Base-by-base conservation (phyloP, 1,140 invertebrate species). In the Scylla paramamosain region DNA sequence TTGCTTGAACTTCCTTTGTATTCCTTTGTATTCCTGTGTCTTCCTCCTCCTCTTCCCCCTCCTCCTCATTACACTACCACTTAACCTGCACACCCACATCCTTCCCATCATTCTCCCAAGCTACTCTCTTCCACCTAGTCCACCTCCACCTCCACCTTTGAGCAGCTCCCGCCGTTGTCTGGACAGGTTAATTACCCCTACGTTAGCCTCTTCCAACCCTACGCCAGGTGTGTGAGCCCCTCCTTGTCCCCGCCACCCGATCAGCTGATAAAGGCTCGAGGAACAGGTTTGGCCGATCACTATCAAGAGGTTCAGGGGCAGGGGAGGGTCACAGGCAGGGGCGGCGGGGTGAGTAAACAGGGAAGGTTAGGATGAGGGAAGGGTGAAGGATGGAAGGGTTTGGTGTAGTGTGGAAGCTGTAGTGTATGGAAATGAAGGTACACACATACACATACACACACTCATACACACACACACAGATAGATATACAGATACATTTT, bases 121-220 rank as follows among this genome's bases (percentile, higher is more conserved):
- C 10, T 59, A 59, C 52, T 59, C 52, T n/a, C 67, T n/a, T 77
- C 67, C 67, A n/a, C 25, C 67, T n/a, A 7, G 16, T n/a, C 67
- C 67, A n/a, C 67, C 67, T 77, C 67, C 67, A 25, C 67, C 67
- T n/a, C 67, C 67, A 77, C 67, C 86, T 88, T 88, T 88, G 67
- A 12, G 67, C n/a, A 77, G 7, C 67, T n/a, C 67, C 67, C 67
- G 67, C 25, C 12, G 67, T 46, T 31, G 31, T 32, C 32, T 89
- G 39, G 25, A 12, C 31, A 46, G 39, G 25, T 89, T 89, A 28
- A 28, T 39, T 46, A 46, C 87, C 48, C 48, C 16, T 45, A 28
- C 87, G 7, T 52, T 52, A 39, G 25, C 87, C 48, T 28, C 86
- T 32, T 88, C 86, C 52, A 59, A 59, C 86, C 45, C 32, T 88